Conservation (phyloP, 35 echinoderm and acorn worm genomes). For the Heliocidaris tuberculata region DNA sequence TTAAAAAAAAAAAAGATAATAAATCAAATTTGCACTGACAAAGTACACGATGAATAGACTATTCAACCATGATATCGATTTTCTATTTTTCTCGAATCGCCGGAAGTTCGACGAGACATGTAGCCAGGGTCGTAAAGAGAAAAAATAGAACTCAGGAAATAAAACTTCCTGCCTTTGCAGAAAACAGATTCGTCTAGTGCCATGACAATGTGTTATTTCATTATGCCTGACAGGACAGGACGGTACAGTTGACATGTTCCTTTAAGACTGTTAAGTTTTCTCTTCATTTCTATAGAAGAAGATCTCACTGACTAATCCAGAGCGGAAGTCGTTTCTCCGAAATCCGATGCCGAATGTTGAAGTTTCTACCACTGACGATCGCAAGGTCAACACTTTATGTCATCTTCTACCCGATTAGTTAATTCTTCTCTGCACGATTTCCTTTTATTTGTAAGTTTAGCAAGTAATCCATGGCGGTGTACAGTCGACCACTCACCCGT, state of each 20-base stretch:
- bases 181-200: not conserved
- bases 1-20: too few species aligned
- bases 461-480: not conserved
- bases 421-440: conserved; percentile 6
- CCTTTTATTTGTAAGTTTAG: not conserved
- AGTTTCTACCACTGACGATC: not conserved
- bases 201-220: not conserved
- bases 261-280: not conserved
- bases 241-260: not conserved
- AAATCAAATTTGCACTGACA: too few species aligned
- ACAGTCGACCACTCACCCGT: not conserved
- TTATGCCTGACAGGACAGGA: not conserved
- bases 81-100: not conserved
- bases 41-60: not conserved
- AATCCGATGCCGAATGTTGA: not conserved
- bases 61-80: not conserved
- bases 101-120: not conserved
- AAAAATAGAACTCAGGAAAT: conserved; percentile 6
- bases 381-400: not conserved
- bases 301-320: not conserved
- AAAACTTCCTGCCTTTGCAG: not conserved
- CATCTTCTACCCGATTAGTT: conserved; percentile 12
- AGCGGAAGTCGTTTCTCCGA: not conserved
- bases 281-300: not conserved
- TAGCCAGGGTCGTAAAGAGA: not conserved